phyloP scores from a whole-genome alignment of 1,140 invertebrate genomes.

The Trichonephila inaurata region DNA sequence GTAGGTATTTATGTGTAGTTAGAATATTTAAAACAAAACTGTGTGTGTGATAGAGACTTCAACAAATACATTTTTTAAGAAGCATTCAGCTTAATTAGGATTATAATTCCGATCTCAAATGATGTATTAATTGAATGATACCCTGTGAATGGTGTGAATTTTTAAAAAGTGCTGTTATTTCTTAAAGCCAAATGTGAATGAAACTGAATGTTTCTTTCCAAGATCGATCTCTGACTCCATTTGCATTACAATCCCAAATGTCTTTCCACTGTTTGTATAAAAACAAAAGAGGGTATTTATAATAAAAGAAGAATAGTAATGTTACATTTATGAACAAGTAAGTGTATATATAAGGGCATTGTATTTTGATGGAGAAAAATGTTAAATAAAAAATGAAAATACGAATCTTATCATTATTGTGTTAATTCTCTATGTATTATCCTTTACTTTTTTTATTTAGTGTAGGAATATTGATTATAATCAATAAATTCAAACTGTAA shows the following conservation, averaged over 20 bases:
- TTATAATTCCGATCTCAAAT: not conserved
- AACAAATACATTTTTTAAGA: not conserved
- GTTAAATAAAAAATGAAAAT: conserved; percentile 51
- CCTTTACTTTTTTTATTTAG: no score
- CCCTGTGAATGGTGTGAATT: no score
- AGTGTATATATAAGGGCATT: conserved; percentile 69
- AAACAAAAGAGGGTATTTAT: conserved; percentile 44
- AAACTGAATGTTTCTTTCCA: not conserved
- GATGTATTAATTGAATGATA: not conserved
- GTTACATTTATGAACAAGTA: conserved; percentile 61
- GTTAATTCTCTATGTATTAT: not conserved
- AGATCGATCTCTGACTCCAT: conserved; percentile 1
- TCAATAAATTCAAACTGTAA: not conserved
- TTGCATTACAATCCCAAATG: conserved; percentile 55
- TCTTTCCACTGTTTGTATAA: conserved; percentile 73
- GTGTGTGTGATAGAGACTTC: not conserved
- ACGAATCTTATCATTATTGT: not conserved
- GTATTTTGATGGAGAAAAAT: conserved; percentile 69
- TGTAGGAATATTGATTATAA: not conserved
- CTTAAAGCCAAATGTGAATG: not conserved
- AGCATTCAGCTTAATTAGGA: conserved; percentile 8
- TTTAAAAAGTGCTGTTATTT: no score
- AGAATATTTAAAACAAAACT: not conserved
- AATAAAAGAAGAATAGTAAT: conserved; percentile 42
- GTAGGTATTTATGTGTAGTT: not conserved